Base-by-base conservation (phyloP, 2,113 vertebrate species). In the Dipodomys merriami region DNA sequence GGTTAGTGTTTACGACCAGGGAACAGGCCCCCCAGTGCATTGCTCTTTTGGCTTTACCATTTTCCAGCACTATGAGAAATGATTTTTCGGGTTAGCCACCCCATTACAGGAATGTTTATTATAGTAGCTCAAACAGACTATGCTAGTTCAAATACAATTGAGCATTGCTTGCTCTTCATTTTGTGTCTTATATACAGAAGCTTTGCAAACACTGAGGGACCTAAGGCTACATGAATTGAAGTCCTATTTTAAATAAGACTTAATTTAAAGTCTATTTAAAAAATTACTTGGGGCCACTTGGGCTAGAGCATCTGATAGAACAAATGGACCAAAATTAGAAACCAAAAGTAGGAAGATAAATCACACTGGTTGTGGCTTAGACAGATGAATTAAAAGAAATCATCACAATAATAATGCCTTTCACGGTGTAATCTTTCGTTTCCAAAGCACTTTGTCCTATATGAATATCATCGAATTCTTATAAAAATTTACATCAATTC, bases 361-460 rank as follows among this genome's bases (percentile, higher is more conserved):
- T 30, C 30, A 23, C 87, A n/a, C 10, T 57, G 53, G 19, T 7
- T 83, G 20, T 72, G 82, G 23, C 85, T 13, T 83, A 83, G 72
- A 76, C 29, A 83, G 53, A 90, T 87, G 49, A 91, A 85, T 76
- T 62, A 76, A 93, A 91, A 79, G 77, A 91, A 90, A 83, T 69
- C 29, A 82, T 71, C 10, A 69, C 19, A 73, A n/a, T 82, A 67
- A 82, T 76, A 85, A 90, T 96, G n/a, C 25, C 27, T 94, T 93
- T 93, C 82, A 33, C 80, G 77, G 29, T 67, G 4, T 64, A 89
- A 44, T 83, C 87, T 46, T 87, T 88, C 94, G 25, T 82, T 88
- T 86, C 68, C 68, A 77, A 86, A 86, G 20, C 35, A 94, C 35
- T 94, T 88, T 87, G 5, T 67, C 30, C 60, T 77, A 22, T 23